phyloP scores from a whole-genome alignment of 2,888 invertebrate genomes.

The Oeneis ivallda region DNA sequence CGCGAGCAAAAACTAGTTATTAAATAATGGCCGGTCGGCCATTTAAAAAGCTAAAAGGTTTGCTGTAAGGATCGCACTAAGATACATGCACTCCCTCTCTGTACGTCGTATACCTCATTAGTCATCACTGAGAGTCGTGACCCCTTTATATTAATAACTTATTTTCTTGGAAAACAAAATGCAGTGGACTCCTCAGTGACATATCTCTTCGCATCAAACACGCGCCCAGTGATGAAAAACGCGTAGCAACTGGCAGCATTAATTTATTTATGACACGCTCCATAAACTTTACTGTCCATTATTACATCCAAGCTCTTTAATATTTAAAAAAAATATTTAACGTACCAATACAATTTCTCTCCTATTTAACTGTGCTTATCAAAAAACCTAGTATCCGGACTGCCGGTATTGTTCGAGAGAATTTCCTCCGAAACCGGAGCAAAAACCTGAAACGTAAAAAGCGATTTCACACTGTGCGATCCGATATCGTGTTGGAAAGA shows the following conservation, averaged over 20 bases:
- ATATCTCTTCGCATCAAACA: no score
- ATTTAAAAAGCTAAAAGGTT: no score
- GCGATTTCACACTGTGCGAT: neutral
- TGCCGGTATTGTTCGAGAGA: slow-evolving; percentile 21
- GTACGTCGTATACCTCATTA: no score
- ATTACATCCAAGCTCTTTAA: neutral
- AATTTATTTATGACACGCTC: slow-evolving; percentile 15
- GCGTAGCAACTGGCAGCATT: neutral
- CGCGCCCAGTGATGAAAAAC: neutral
- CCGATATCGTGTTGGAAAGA: neutral
- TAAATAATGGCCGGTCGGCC: no score
- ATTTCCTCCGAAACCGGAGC: slow-evolving; percentile 27
- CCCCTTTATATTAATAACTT: no score
- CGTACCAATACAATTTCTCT: slow-evolving; percentile 20
- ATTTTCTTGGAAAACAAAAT: no score
- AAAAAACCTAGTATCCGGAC: slow-evolving; percentile 20
- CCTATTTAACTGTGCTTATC: neutral
- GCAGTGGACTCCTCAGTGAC: no score
- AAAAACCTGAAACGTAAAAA: slow-evolving; percentile 26
- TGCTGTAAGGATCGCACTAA: no score
- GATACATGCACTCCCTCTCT: no score
- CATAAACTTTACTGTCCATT: neutral
- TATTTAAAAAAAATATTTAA: slow-evolving; percentile 11
- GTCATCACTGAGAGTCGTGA: no score
- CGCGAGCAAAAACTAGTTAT: no score